Evolutionary conservation across 2,113 vertebrate genomes (phyloP), one percentile per base, ranked within the genome.

Genomic region (Lipophrys pholis): DNA sequence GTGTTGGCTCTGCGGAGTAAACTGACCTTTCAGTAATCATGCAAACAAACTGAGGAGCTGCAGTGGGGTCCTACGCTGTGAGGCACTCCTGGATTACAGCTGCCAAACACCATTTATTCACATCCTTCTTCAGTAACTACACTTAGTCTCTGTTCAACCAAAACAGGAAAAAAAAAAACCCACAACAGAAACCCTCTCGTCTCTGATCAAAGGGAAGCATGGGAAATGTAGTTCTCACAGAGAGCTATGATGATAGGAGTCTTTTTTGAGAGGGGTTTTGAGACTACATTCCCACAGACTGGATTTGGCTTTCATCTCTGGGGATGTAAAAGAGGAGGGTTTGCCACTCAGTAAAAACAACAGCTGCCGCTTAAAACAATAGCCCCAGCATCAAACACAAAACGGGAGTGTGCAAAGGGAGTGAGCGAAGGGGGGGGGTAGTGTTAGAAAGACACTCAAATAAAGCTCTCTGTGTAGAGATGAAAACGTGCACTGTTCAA

Each of bases 321-420:
- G 84, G 78, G 86, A 87, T 89, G 87, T 82, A 73, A 89, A 86
- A 86, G 81, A 80, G 45, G 72, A 86, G 59, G 80, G 80, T 84
- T 88, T 77, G 85, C 73, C 82, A 76, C 74, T 82, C 73, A 70
- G 69, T 84, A 89, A 89, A 89, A 90, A 89, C 83, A 91, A 90
- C 89, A 91, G 83, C 91, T 92, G 87, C 79, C 35, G 78, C 91
- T 91, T 91, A 88, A 90, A 91, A 91, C 88, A 87, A 90, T 85
- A 86, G 74, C 85, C 71, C 67, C 43, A 14, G 72, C 84, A 87
- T 91, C 89, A 89, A 88, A 90, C 69, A 21, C 57, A 78, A 82
- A 83, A 61, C 9, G 50, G 70, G 69, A 68, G 75, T 45, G 17
- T 53, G 69, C 8, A 11, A 80, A 66, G 36, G 21, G 63, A 76